Conservation (phyloP, 2,888 invertebrate species). For the Muschampia plurimacula region DNA sequence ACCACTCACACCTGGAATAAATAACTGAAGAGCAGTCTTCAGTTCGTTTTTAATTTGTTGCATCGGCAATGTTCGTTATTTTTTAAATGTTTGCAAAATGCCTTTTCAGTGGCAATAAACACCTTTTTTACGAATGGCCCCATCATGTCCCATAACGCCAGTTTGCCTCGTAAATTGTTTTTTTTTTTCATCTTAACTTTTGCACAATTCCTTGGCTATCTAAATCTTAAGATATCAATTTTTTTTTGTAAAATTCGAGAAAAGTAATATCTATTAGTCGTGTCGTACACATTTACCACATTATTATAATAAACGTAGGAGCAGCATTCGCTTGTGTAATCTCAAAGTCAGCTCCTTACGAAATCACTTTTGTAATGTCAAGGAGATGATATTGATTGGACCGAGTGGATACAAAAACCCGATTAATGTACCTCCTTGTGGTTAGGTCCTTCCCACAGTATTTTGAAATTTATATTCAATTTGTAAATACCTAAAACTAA, state of each 20-base stretch:
- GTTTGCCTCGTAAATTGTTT: too few species aligned
- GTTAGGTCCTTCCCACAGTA: neutral
- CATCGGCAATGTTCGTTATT: too few species aligned
- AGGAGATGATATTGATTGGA: constrained; percentile 26
- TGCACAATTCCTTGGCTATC: too few species aligned
- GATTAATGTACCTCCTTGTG: neutral
- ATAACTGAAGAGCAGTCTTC: too few species aligned
- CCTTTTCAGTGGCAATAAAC: too few species aligned
- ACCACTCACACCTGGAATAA: too few species aligned
- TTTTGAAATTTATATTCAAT: neutral
- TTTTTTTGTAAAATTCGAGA: neutral
- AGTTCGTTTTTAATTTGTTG: too few species aligned
- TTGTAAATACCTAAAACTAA: neutral
- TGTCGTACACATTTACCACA: neutral
- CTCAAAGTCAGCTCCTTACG: constrained; percentile 12
- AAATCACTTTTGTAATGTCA: constrained; percentile 28
- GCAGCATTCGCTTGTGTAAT: constrained; percentile 16
- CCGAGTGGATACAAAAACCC: constrained; percentile 26
- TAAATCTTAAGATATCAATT: neutral
- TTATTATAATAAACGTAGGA: neutral
- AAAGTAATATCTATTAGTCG: neutral
- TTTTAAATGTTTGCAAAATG: too few species aligned
- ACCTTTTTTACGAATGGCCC: too few species aligned
- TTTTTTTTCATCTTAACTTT: too few species aligned
- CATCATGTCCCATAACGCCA: too few species aligned